These are phyloP conservation scores for Euphydryas editha DNA, from an alignment of 2,888 invertebrate genomes.

Conservation along the genomic window DNA sequence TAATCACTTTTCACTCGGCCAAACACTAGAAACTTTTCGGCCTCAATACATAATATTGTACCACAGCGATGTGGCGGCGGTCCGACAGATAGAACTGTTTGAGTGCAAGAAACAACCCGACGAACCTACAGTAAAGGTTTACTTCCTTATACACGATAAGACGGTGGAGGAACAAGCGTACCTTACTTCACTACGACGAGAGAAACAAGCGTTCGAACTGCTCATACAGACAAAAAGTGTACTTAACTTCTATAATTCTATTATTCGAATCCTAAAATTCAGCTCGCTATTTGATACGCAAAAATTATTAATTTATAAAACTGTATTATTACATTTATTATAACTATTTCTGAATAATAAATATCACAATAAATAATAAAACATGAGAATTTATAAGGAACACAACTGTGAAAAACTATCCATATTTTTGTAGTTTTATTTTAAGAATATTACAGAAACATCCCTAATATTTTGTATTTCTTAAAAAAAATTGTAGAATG, in stretches of 20 bases:
- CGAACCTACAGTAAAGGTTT: slow-evolving; percentile 87
- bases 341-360: too few relatives aligned
- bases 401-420: too few relatives aligned
- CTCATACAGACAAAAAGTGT: slow-evolving; percentile 96
- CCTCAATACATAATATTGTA: slow-evolving; percentile 96
- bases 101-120: slow-evolving; percentile 83
- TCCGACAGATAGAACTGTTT: slow-evolving; percentile 95
- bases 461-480: too few relatives aligned
- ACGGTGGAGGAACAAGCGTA: slow-evolving; percentile 99
- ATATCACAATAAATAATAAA: too few relatives aligned
- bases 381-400: too few relatives aligned
- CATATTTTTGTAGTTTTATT: too few relatives aligned
- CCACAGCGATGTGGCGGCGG: slow-evolving; percentile 93
- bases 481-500: too few relatives aligned
- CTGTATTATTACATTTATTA: too few relatives aligned
- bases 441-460: too few relatives aligned
- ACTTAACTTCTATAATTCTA: slow-evolving; percentile 32
- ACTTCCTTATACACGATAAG: slow-evolving; percentile 94
- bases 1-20: slow-evolving; percentile 88
- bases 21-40: slow-evolving; percentile 85
- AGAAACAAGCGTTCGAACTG: slow-evolving; percentile 97
- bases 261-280: neutral
- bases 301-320: too few relatives aligned
- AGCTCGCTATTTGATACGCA: neutral
- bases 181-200: slow-evolving; percentile 93